These are phyloP conservation scores for Drosophila neoperkinsi DNA, from an alignment of 2,888 invertebrate genomes.

Conservation along the genomic window DNA sequence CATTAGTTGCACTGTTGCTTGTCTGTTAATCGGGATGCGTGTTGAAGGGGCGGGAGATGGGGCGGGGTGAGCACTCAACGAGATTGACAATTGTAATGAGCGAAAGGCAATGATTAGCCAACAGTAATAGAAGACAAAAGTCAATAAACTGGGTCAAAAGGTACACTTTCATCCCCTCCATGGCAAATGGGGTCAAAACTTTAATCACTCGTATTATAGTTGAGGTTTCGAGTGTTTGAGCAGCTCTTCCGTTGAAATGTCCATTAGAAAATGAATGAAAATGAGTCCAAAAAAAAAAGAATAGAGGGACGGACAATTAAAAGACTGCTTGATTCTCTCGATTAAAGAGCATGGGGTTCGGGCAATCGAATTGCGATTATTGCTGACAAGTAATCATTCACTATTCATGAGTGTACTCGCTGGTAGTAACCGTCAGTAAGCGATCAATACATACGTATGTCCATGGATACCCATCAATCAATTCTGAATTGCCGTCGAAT, in stretches of 20 bases:
- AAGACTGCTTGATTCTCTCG: slow-evolving; percentile 12
- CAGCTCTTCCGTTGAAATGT: slow-evolving; percentile 48
- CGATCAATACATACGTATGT: slow-evolving; percentile 12
- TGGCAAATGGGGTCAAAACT: slow-evolving; percentile 20
- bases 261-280: slow-evolving; percentile 40
- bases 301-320: slow-evolving; percentile 29
- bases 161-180: not conserved
- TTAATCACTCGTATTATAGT: slow-evolving; percentile 9
- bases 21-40: not conserved
- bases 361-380: slow-evolving; percentile 52
- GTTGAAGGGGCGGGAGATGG: not conserved
- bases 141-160: slow-evolving; percentile 53
- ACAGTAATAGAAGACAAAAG: slow-evolving; percentile 58
- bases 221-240: slow-evolving; percentile 27
- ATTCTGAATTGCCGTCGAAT: slow-evolving; percentile 56
- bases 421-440: slow-evolving; percentile 7
- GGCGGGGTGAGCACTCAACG: slow-evolving; percentile 45
- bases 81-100: slow-evolving; percentile 65
- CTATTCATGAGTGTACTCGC: slow-evolving; percentile 54
- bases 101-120: slow-evolving; percentile 57
- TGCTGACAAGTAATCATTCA: slow-evolving; percentile 45
- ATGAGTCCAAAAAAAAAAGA: slow-evolving; percentile 1
- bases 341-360: slow-evolving; percentile 12
- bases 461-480: slow-evolving; percentile 55
- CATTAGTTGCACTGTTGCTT: slow-evolving; percentile 47